Evolutionary conservation across 2,888 invertebrate genomes (phyloP).

Genomic region (Agapostemon virescens): DNA sequence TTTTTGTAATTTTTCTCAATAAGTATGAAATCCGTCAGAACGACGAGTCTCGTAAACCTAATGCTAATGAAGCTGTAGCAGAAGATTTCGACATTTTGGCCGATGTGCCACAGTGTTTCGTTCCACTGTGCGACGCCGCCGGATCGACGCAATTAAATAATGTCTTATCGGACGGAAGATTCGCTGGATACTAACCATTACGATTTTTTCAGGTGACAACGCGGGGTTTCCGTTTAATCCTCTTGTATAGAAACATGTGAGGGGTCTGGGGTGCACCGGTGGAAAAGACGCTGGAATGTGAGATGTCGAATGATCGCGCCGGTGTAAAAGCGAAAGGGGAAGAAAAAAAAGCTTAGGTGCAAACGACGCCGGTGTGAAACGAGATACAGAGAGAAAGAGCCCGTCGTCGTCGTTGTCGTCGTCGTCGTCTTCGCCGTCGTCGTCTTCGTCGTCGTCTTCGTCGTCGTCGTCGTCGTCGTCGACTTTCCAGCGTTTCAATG

Average conservation of each 20-base stretch:
- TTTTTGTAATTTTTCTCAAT: too few species aligned
- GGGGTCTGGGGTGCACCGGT: background rate
- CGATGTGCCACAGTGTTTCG: too few species aligned
- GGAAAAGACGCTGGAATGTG: conserved; percentile 14
- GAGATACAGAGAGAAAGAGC: background rate
- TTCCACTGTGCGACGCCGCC: too few species aligned
- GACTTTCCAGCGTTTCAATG: conserved; percentile 37
- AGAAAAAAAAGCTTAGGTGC: background rate
- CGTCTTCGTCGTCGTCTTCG: too few species aligned
- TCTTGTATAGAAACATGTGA: background rate
- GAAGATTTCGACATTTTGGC: too few species aligned
- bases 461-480: too few species aligned
- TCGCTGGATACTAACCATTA: background rate
- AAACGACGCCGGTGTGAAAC: conserved; percentile 16
- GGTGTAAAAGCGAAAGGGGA: conserved; percentile 20
- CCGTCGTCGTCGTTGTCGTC: background rate
- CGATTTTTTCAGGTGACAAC: background rate
- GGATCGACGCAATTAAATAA: background rate
- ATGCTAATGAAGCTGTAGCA: too few species aligned
- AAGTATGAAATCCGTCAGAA: too few species aligned
- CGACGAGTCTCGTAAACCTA: too few species aligned
- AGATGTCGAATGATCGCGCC: conserved; percentile 33
- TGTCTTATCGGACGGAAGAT: background rate
- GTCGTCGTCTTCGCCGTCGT: background rate
- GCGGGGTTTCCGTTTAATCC: background rate